These are phyloP conservation scores for Gobiocypris rarus DNA, from an alignment of 2,113 vertebrate species.

Conservation along the genomic window DNA sequence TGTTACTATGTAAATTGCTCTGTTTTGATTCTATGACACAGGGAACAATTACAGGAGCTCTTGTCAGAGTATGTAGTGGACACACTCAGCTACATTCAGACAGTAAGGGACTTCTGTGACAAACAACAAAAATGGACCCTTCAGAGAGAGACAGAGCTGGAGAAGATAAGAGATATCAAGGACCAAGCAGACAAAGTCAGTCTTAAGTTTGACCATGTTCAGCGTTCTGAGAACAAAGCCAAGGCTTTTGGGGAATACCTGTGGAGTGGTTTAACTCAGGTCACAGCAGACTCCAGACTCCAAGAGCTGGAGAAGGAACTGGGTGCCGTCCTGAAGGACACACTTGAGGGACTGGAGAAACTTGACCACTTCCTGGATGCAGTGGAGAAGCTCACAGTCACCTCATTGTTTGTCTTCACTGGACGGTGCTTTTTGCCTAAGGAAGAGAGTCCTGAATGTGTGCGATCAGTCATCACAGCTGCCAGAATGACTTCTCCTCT, in stretches of 20 bases:
- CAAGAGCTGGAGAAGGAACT: slow-evolving; percentile 67
- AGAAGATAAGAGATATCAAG: slow-evolving; percentile 58
- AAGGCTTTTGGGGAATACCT: slow-evolving; percentile 56
- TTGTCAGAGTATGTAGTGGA: slow-evolving; percentile 47
- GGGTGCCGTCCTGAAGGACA: slow-evolving; percentile 55
- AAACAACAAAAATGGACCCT: slow-evolving; percentile 53
- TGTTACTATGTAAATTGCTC: not conserved
- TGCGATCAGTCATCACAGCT: slow-evolving; percentile 57
- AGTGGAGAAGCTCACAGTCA: slow-evolving; percentile 74
- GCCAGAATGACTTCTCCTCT: slow-evolving; percentile 61
- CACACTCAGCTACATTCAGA: slow-evolving; percentile 45
- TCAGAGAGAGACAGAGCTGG: slow-evolving; percentile 49
- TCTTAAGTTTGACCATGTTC: slow-evolving; percentile 40
- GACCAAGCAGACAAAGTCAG: slow-evolving; percentile 50
- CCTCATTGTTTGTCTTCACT: slow-evolving; percentile 68
- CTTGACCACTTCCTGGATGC: slow-evolving; percentile 69
- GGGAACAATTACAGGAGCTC: slow-evolving; percentile 19
- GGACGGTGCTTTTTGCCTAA: slow-evolving; percentile 57
- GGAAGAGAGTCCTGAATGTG: slow-evolving; percentile 23
- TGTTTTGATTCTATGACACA: not conserved
- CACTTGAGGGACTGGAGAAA: slow-evolving; percentile 64
- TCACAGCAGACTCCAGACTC: slow-evolving; percentile 36
- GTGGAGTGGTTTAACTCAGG: slow-evolving; percentile 52
- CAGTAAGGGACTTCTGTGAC: slow-evolving; percentile 43
- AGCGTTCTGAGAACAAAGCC: slow-evolving; percentile 12